Evolutionary conservation across 2,113 vertebrate genomes (phyloP), one percentile per base, ranked within the genome.

Genomic region (Hypanus sabinus): DNA sequence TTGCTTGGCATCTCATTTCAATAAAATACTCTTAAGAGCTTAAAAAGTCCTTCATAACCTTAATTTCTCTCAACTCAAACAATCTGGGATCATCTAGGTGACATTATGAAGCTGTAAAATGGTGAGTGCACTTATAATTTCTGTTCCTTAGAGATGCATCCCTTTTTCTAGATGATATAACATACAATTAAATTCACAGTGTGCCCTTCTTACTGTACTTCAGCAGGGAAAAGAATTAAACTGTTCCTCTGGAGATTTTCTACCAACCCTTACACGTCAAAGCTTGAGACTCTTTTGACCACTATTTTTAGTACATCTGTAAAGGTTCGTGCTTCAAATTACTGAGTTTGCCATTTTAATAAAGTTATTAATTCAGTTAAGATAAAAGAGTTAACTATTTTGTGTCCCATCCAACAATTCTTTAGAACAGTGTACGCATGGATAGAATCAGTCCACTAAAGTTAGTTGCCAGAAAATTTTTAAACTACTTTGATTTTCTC

Each of bases 31-130:
- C 68, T 27, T 75, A 93, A 93, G 90, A 73, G 85, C 60, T 90
- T 90, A 93, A 92, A 46, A 73, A 93, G 65, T 93, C 68, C 68
- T 46, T 3, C 16, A 46, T 93, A 93, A 73, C 68, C 91, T 93
- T 75, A 71, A 93, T 55, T 93, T 73, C 91, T 70, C 24, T 90
- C 60, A 90, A 68, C 85, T 90, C 60, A 90, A 65, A n/a, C 85
- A 90, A 90, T 68, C 85, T 68, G 60, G 60, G 85, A 90, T 75
- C 70, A 93, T 93, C 70, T 24, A 46, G 9, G 70, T 93, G 91
- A 73, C 85, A 90, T 90, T 93, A 75, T 93, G 12, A 93, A 93
- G 33, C 91, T 93, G 91, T 93, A 93, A 71, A 93, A 73, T 71
- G 18, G 91, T 73, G 68, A 93, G 70, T 93, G 91, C 91, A 93